phyloP scores from a whole-genome alignment of 2,888 invertebrate genomes.

The Priocnemis perturbator region DNA sequence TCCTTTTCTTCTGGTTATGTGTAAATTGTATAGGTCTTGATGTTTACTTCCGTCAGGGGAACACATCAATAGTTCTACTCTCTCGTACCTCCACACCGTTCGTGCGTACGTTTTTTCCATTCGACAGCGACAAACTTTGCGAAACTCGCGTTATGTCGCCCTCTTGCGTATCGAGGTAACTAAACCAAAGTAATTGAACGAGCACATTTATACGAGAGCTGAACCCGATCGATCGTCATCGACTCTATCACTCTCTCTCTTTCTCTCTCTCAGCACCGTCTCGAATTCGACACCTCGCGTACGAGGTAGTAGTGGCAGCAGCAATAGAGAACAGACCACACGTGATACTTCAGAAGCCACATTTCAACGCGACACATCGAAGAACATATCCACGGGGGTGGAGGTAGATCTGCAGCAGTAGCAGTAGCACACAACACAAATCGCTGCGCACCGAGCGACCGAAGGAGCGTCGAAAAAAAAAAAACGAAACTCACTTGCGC shows the following conservation, averaged over 20 bases:
- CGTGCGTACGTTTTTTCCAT: too few relatives aligned
- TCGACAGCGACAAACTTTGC: too few relatives aligned
- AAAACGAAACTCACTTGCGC: neutral
- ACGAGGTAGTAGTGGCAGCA: neutral
- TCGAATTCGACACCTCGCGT: neutral
- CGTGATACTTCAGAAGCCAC: constrained; percentile 38
- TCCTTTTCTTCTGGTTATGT: too few relatives aligned
- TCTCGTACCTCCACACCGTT: too few relatives aligned
- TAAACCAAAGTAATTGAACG: too few relatives aligned
- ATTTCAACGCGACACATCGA: constrained; percentile 29
- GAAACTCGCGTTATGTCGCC: too few relatives aligned
- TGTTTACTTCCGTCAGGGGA: too few relatives aligned
- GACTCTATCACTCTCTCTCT: too few relatives aligned
- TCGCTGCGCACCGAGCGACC: constrained; percentile 1
- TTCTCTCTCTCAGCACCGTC: constrained; percentile 2
- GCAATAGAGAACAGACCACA: constrained; percentile 27
- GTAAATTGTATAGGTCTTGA: too few relatives aligned
- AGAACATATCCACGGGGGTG: constrained; percentile 7
- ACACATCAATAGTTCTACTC: too few relatives aligned
- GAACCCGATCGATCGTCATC: neutral
- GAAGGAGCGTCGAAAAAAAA: neutral
- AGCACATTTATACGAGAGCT: too few relatives aligned
- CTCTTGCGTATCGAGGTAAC: too few relatives aligned
- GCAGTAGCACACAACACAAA: neutral
- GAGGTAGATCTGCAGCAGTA: neutral